These are phyloP conservation scores for Danionella dracula DNA, from an alignment of 2,797 vertebrate species.

Conservation along the genomic window DNA sequence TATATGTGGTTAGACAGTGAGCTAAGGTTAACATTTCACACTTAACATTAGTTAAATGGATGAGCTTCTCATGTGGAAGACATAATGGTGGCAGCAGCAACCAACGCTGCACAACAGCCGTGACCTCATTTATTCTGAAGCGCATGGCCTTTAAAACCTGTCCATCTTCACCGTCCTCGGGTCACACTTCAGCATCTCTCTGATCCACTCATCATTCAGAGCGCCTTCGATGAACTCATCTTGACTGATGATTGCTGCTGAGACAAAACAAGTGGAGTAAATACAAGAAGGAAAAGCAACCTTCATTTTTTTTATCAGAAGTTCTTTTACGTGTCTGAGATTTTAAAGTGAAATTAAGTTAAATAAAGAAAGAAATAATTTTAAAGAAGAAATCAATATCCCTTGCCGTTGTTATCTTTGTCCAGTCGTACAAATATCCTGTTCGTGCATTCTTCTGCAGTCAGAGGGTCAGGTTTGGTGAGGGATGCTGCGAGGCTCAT, in stretches of 20 bases:
- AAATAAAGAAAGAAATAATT: not conserved
- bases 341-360: too few species aligned
- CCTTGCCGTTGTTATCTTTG: slow-evolving; percentile 73
- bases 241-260: slow-evolving; percentile 66
- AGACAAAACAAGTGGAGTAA: not conserved
- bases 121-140: not conserved
- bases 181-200: slow-evolving; percentile 73
- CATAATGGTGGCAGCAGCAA: not conserved
- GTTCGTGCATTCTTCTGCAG: slow-evolving; percentile 69
- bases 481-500: slow-evolving; percentile 64
- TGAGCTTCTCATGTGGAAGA: not conserved
- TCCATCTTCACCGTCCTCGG: slow-evolving; percentile 65
- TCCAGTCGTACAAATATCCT: slow-evolving; percentile 69
- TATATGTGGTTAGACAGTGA: too few species aligned
- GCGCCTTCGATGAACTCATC: slow-evolving; percentile 71
- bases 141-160: slow-evolving; percentile 46
- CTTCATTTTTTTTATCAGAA: too few species aligned
- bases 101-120: not conserved
- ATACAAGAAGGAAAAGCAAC: too few species aligned
- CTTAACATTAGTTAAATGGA: too few species aligned
- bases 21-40: too few species aligned
- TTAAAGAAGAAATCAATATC: not conserved
- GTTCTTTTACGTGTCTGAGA: too few species aligned
- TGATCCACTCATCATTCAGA: slow-evolving; percentile 68
- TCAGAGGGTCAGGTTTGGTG: slow-evolving; percentile 58